Percentiles rank a stretch among this genome's conserved stretches.
These are phyloP conservation scores for Nesoenas mayeri DNA, from an alignment of 2,113 vertebrate genomes.

Conservation along the genomic window DNA sequence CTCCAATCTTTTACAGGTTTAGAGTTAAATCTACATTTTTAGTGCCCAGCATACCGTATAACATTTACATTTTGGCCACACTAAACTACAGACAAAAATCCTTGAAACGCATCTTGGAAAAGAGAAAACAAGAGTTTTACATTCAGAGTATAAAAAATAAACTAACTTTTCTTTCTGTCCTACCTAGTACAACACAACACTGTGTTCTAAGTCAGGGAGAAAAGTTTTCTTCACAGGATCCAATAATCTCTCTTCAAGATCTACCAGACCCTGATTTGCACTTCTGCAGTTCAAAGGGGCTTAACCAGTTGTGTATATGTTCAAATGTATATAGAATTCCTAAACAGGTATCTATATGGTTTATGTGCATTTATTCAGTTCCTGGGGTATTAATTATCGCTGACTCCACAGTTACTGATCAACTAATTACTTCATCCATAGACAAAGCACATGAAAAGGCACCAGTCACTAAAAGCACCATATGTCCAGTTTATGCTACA, in stretches of 20 bases:
- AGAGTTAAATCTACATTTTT: background rate
- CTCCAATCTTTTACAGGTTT: background rate
- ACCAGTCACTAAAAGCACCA: background rate
- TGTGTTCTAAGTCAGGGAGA: background rate
- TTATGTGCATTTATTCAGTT: background rate
- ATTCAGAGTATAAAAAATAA: background rate
- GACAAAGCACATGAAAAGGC: background rate
- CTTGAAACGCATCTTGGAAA: background rate
- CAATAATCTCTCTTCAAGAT: background rate
- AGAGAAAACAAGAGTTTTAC: background rate
- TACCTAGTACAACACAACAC: background rate
- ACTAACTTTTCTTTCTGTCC: background rate
- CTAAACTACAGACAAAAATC: background rate
- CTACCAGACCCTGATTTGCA: background rate
- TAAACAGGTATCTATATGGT: background rate
- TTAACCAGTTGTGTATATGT: background rate
- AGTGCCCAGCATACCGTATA: background rate
- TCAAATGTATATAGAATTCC: fast-evolving
- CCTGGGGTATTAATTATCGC: background rate
- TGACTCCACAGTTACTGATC: background rate
- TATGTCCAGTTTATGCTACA: background rate
- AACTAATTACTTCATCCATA: background rate
- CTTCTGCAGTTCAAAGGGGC: background rate
- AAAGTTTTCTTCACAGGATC: background rate
- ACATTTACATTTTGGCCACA: fast-evolving